These are phyloP conservation scores for Calyptomena viridis DNA, from an alignment of 2,113 vertebrate genomes.

Conservation along the genomic window DNA sequence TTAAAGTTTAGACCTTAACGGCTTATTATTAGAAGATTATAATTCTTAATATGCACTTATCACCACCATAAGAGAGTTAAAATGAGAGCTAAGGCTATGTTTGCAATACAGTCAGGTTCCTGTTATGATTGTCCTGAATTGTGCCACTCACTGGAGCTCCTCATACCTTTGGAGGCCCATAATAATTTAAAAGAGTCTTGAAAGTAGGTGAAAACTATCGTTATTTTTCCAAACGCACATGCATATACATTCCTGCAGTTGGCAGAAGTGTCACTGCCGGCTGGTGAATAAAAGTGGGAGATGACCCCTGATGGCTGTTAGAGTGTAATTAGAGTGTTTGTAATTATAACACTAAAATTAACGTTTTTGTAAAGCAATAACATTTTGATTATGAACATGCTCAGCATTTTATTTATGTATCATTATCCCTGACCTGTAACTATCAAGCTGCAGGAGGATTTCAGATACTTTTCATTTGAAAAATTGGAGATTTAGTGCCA, in stretches of 20 bases:
- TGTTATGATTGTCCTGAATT: neutral
- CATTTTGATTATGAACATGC: constrained; percentile 14
- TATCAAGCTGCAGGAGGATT: neutral
- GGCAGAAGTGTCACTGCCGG: neutral
- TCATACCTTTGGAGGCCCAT: neutral
- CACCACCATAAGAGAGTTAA: neutral
- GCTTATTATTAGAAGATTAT: neutral
- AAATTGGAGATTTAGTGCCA: neutral
- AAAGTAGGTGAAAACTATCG: neutral
- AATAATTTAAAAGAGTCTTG: neutral
- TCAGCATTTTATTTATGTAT: constrained; percentile 28
- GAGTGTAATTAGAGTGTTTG: neutral
- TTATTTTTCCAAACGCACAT: neutral
- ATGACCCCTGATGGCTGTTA: constrained; percentile 12
- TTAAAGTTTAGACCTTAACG: neutral
- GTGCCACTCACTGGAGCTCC: neutral
- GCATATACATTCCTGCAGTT: neutral
- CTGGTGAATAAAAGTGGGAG: neutral
- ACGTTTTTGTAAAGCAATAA: neutral
- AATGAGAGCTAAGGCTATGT: neutral
- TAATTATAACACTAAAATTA: constrained; percentile 38
- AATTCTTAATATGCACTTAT: neutral
- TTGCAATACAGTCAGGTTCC: neutral
- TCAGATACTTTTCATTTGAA: neutral
- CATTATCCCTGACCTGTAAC: constrained; percentile 11